phyloP scores from a whole-genome alignment of 2,797 vertebrate species.

The Lycodopsis pacificus region DNA sequence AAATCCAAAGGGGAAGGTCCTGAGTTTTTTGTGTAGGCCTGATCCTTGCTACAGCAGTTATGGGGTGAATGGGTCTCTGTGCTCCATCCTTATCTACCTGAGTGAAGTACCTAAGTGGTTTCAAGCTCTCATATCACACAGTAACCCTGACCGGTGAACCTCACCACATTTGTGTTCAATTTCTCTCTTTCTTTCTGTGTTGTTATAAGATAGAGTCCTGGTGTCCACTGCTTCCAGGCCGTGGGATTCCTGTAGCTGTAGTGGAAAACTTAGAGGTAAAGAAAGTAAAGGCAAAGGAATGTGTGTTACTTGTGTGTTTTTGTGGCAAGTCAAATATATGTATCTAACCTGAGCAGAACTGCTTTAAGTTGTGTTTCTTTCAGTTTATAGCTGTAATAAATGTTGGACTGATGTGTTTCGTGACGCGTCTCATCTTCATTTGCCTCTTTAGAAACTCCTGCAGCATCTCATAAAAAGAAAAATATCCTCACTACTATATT shows the following conservation, averaged over 20 bases:
- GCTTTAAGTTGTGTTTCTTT: neutral
- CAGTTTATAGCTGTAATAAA: neutral
- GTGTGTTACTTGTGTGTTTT: too few relatives aligned
- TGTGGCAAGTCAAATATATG: neutral
- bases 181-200: neutral
- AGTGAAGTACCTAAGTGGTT: slow-evolving; percentile 67
- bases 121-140: neutral
- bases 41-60: slow-evolving; percentile 83
- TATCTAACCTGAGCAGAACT: too few relatives aligned
- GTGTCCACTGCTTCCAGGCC: slow-evolving; percentile 40
- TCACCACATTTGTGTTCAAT: neutral
- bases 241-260: neutral
- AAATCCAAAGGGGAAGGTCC: too few relatives aligned
- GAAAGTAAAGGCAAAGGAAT: neutral
- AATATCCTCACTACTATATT: too few relatives aligned
- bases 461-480: too few relatives aligned
- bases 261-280: slow-evolving; percentile 1
- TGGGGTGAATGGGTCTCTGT: slow-evolving; percentile 86
- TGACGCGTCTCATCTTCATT: too few relatives aligned
- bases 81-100: slow-evolving; percentile 92
- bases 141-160: neutral
- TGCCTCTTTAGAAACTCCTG: too few relatives aligned
- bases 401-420: too few relatives aligned
- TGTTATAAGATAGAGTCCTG: slow-evolving; percentile 48
- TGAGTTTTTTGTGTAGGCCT: too few relatives aligned